Percentiles rank a stretch among this genome's conserved stretches.
Conservation (phyloP, 2,888 invertebrate genomes). For the Sinohyriopsis cumingii region DNA sequence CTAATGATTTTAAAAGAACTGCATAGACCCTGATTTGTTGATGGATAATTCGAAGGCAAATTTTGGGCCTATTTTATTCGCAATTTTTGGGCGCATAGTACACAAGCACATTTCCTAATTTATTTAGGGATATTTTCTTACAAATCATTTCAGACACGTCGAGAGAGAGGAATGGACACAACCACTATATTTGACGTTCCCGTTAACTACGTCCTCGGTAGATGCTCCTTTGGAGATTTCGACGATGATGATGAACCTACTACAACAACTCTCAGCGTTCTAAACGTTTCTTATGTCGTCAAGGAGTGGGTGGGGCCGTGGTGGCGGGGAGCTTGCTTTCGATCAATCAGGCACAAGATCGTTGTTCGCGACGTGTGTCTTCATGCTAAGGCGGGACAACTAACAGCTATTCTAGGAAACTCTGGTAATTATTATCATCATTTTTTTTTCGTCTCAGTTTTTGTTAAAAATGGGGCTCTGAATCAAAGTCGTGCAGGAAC, state of each 20-base stretch:
- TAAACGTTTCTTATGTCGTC: conserved; percentile 46
- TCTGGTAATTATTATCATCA: conserved; percentile 46
- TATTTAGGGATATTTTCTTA: no score
- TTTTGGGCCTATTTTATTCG: no score
- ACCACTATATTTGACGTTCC: conserved; percentile 36
- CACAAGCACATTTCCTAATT: no score
- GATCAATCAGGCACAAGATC: conserved; percentile 43
- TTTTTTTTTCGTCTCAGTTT: no score
- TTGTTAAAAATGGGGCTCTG: no score
- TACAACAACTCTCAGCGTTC: conserved; percentile 37
- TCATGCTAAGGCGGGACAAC: conserved; percentile 50
- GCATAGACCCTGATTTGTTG: no score
- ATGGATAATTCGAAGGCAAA: no score
- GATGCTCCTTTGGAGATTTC: conserved; percentile 45
- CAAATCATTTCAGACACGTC: no score
- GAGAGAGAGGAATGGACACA: conserved; percentile 2
- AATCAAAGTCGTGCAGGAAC: no score
- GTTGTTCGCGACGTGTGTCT: conserved; percentile 54
- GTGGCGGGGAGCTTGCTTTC: conserved; percentile 60
- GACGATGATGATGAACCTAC: conserved; percentile 40
- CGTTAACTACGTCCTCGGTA: conserved; percentile 40
- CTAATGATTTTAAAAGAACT: no score
- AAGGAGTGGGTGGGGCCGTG: conserved; percentile 53
- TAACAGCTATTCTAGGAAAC: conserved; percentile 57
- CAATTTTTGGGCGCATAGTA: no score